A percentile compares a stretch with the other conserved stretches of the same genome.
Evolutionary conservation across 1,140 invertebrate genomes (phyloP).

Genomic region (Chironomus tepperi): DNA sequence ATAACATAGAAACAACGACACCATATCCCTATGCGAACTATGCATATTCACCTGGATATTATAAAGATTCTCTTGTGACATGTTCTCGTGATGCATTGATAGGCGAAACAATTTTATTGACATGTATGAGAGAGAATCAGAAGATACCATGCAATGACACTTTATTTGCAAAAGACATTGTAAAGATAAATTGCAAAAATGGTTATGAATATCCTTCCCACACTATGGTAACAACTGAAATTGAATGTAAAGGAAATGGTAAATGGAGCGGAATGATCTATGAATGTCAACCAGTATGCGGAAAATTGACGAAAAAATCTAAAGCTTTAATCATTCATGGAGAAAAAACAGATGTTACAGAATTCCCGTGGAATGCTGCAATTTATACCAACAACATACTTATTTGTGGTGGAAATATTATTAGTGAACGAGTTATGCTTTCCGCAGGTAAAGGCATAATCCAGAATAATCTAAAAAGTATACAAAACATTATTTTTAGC

Average conservation of each 20-base stretch:
- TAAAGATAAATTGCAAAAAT: neutral
- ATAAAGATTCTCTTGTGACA: neutral
- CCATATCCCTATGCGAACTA: neutral
- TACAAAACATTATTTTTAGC: neutral
- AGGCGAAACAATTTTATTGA: neutral
- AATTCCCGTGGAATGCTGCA: neutral
- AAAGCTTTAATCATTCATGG: neutral
- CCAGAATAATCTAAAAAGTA: neutral
- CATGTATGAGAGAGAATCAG: neutral
- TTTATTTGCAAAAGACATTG: neutral
- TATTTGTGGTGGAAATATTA: neutral
- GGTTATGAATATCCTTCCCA: neutral
- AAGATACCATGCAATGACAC: neutral
- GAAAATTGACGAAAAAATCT: neutral
- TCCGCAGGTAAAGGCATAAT: neutral
- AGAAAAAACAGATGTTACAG: neutral
- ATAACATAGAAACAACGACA: neutral
- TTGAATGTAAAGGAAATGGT: neutral
- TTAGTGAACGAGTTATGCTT: neutral
- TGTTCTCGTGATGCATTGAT: neutral
- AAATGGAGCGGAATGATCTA: neutral
- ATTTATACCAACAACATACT: neutral
- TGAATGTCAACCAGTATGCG: neutral
- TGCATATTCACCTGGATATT: neutral
- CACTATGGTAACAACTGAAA: neutral